Base-by-base conservation (phyloP, 2,797 vertebrate species). In the Anguilla pacifica region DNA sequence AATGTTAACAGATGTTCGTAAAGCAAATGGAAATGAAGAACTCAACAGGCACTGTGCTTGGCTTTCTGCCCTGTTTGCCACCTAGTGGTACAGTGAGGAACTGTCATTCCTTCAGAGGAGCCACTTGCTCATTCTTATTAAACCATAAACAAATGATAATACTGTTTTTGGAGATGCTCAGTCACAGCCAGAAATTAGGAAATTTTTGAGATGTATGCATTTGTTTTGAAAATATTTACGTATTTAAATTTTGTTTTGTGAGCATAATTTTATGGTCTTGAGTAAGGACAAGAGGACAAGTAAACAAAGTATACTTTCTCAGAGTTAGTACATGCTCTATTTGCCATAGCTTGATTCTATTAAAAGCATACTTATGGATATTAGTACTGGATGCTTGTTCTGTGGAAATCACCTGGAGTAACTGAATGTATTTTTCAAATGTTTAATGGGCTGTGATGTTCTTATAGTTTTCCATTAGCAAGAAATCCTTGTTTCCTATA, bases 361-460 rank as follows among this genome's bases (percentile, higher is more conserved):
- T 57, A 28, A 57, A 84, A n/a, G n/a, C 82, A 57, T 83, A 49
- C 9, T 53, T 6, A 9, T 28, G 49, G 17, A 11, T 55, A 2
- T 84, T 51, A 83, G 10, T 83, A 55, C 31, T 55, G 7, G 22
- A 84, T 13, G 25, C 31, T 84, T 84, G 77, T 43, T 25, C 46
- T 19, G 43, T 46, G 22, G 31, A 74, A 74, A 35, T 15, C 17
- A 81, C 5, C 6, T 0, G 43, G 39, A 2, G 43, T 43, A 43
- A 81, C 22, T 81, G 85, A 91, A 91, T 88, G 90, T 86, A 0
- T 89, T 87, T 92, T 87, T 86, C 61, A 90, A 91, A 92, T 87
- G 61, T 31, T 6, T 90, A 84, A 74, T 70, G 46, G 13, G 1
- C 64, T 88, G 2, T 88, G 88, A 77, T 90, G 79, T 87, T 70